A percentile compares a stretch with the other conserved stretches of the same genome.
Conservation (phyloP, 2,113 vertebrate species). For the Xiphorhynchus elegans region DNA sequence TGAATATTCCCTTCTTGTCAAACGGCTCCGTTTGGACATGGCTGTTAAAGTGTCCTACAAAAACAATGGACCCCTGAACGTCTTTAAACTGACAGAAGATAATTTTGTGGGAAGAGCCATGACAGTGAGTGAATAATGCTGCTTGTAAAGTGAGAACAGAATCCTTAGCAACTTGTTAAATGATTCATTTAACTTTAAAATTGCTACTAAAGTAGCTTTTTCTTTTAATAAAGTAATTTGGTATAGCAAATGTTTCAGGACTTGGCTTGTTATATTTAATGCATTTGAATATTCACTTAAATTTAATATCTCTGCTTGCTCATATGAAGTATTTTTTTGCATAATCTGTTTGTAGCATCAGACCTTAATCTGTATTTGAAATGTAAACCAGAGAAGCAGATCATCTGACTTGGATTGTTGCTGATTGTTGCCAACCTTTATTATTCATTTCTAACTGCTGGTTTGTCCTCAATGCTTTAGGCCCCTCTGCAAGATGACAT, state of each 20-base stretch:
- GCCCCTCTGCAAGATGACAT: conserved; percentile 76
- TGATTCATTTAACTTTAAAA: not conserved
- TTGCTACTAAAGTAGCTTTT: not conserved
- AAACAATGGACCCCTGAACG: conserved; percentile 56
- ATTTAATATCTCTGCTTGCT: not conserved
- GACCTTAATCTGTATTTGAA: not conserved
- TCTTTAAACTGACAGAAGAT: conserved; percentile 73
- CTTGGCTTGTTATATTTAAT: not conserved
- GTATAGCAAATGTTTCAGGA: not conserved
- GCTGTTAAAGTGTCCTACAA: conserved; percentile 79
- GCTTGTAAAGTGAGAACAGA: not conserved
- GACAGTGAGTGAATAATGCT: conserved; percentile 66
- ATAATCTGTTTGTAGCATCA: not conserved
- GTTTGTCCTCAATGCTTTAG: conserved; percentile 38
- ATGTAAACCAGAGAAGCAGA: not conserved
- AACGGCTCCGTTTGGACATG: conserved; percentile 78
- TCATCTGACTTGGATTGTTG: not conserved
- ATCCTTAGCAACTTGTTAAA: not conserved
- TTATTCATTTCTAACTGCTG: not conserved
- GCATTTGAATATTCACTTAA: not conserved
- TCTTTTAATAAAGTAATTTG: not conserved
- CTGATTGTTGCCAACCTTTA: not conserved
- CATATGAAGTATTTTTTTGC: not conserved
- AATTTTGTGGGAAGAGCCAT: conserved; percentile 76
- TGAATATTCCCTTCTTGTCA: conserved; percentile 77